These are phyloP conservation scores for Xerus rutilus DNA, from an alignment of 2,797 vertebrate species.

Conservation along the genomic window DNA sequence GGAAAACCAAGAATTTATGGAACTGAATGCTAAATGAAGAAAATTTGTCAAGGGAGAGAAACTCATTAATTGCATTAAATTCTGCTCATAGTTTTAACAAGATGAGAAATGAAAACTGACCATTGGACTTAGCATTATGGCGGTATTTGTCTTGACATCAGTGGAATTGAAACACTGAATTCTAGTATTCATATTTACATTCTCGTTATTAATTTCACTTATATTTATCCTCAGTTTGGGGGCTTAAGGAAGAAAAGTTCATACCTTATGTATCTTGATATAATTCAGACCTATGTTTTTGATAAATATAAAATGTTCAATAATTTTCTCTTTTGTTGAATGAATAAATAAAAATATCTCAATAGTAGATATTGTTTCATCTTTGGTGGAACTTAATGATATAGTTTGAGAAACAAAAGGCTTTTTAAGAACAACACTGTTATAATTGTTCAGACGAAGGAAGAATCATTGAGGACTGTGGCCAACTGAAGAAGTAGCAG, in stretches of 20 bases:
- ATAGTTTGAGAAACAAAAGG: not conserved
- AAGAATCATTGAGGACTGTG: not conserved
- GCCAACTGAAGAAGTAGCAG: not conserved
- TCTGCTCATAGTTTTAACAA: not conserved
- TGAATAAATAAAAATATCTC: not conserved
- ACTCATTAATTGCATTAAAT: not conserved
- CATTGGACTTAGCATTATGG: not conserved
- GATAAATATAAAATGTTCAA: not conserved
- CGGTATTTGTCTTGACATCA: not conserved
- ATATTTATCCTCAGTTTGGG: not conserved
- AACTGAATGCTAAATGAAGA: not conserved
- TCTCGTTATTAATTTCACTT: constrained; percentile 1
- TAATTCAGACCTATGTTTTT: not conserved
- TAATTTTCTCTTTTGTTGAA: not conserved
- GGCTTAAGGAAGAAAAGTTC: not conserved
- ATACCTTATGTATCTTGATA: constrained; percentile 4
- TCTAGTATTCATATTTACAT: not conserved
- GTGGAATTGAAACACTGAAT: not conserved
- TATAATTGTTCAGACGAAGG: not conserved
- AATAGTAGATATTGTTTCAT: not conserved
- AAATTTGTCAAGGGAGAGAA: not conserved
- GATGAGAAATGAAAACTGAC: not conserved
- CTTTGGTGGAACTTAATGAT: not conserved
- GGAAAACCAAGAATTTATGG: not conserved
- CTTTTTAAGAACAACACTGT: not conserved